A percentile compares a stretch with the other conserved stretches of the same genome.
Evolutionary conservation across 2,797 vertebrate genomes (phyloP).

Genomic region (Anolis apletophallus): DNA sequence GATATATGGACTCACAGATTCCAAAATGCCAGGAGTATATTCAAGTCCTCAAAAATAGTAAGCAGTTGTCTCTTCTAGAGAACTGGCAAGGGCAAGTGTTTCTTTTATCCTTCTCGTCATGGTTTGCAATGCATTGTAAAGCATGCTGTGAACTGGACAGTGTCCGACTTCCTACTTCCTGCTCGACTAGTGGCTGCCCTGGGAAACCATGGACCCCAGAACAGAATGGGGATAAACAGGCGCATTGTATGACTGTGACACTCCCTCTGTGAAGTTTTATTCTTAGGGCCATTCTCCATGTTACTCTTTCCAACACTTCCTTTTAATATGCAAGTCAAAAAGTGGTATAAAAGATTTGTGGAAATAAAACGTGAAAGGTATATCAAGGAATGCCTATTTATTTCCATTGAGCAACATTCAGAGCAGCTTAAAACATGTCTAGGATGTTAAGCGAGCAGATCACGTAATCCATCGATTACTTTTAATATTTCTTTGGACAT

Average conservation of each 20-base stretch:
- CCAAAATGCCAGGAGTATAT: slow-evolving; percentile 17
- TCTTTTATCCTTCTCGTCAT: slow-evolving; percentile 28
- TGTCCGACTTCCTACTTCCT: slow-evolving; percentile 38
- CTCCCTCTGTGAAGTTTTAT: slow-evolving; percentile 28
- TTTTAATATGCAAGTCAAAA: slow-evolving; percentile 14
- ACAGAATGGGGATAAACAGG: slow-evolving; percentile 21
- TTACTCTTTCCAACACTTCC: slow-evolving; percentile 31
- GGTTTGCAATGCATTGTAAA: slow-evolving; percentile 36
- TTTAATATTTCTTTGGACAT: background rate
- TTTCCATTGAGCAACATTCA: slow-evolving; percentile 11
- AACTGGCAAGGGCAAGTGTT: slow-evolving; percentile 24
- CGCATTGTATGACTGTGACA: slow-evolving; percentile 27
- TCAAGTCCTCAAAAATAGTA: slow-evolving; percentile 10
- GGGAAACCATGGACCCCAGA: slow-evolving; percentile 36
- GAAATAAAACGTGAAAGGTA: slow-evolving; percentile 35
- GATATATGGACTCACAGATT: slow-evolving; percentile 21
- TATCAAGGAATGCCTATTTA: slow-evolving; percentile 3
- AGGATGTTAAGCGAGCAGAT: background rate
- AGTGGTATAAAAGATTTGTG: slow-evolving; percentile 15
- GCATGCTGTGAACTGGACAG: slow-evolving; percentile 44
- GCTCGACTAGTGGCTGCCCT: slow-evolving; percentile 31
- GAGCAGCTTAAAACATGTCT: background rate
- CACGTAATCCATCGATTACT: background rate
- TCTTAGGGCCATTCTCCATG: slow-evolving; percentile 18
- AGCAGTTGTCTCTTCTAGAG: slow-evolving; percentile 18